A percentile compares a stretch with the other conserved stretches of the same genome.
Evolutionary conservation across 2,797 vertebrate genomes (phyloP).

Genomic region (Rhinichthys osculus): DNA sequence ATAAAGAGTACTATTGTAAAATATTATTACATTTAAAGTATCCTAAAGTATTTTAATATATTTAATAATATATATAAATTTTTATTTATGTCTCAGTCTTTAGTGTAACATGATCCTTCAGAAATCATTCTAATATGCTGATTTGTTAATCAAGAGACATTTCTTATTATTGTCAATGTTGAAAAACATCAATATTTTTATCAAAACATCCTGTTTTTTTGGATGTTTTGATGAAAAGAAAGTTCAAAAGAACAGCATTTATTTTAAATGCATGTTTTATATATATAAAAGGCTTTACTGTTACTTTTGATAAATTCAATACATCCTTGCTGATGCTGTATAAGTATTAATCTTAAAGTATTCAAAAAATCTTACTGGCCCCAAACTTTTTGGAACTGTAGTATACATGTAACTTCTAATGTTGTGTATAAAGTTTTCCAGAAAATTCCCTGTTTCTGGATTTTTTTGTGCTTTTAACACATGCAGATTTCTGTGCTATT

Average conservation of each 20-base stretch:
- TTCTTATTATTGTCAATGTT: background rate
- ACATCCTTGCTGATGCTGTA: background rate
- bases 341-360: too few relatives aligned
- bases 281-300: background rate
- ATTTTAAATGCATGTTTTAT: too few relatives aligned
- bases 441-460: constrained; percentile 18
- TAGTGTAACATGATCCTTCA: background rate
- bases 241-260: too few relatives aligned
- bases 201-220: too few relatives aligned
- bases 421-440: background rate
- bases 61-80: background rate
- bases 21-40: background rate
- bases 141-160: background rate
- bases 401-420: background rate
- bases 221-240: background rate
- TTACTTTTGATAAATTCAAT: background rate
- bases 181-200: background rate
- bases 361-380: too few relatives aligned
- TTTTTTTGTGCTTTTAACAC: constrained; percentile 25
- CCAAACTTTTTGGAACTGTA: background rate
- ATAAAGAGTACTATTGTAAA: background rate
- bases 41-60: background rate
- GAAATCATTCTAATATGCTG: background rate
- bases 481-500: background rate
- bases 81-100: background rate